phyloP scores from a whole-genome alignment of 2,113 vertebrate genomes.

The Riparia riparia region DNA sequence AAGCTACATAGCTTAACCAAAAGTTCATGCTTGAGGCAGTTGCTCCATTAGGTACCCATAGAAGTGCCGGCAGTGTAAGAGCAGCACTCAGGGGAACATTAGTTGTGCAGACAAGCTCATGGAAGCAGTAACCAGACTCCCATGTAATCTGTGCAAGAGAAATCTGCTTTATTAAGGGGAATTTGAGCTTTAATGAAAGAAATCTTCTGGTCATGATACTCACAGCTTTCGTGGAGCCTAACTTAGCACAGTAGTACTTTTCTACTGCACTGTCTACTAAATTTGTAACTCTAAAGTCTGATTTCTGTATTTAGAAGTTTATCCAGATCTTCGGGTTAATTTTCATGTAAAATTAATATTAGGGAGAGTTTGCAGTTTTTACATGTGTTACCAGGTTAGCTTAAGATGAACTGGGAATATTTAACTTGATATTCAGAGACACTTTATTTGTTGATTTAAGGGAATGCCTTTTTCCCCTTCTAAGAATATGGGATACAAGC shows the following conservation, averaged over 20 bases:
- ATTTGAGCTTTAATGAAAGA: background rate
- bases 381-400: background rate
- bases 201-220: background rate
- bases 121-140: background rate
- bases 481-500: background rate
- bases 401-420: background rate
- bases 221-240: background rate
- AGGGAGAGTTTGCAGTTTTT: background rate
- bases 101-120: background rate
- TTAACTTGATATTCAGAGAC: background rate
- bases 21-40: background rate
- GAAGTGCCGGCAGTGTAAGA: background rate
- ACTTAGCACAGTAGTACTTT: background rate
- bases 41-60: background rate
- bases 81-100: background rate
- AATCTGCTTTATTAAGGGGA: background rate
- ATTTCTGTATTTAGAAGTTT: background rate
- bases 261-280: background rate
- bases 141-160: background rate
- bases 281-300: background rate
- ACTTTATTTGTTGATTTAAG: background rate
- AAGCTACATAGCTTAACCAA: background rate
- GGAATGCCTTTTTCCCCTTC: background rate
- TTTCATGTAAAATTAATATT: background rate
- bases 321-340: background rate